Conservation (phyloP, 1,140 invertebrate species). For the Ceratina japonica region DNA sequence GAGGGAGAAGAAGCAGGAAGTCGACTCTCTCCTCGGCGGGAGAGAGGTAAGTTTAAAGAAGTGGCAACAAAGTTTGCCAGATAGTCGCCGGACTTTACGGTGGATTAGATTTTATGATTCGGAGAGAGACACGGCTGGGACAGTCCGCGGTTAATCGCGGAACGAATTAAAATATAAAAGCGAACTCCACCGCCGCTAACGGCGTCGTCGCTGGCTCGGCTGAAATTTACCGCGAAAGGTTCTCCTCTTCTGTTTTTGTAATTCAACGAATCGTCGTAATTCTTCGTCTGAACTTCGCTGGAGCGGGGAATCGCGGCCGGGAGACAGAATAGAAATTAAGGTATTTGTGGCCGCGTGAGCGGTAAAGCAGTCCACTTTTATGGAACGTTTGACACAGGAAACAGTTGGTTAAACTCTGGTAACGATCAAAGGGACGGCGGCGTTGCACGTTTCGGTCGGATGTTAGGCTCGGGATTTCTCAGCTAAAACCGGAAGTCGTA, state of each 20-base stretch:
- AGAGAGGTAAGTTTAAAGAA: slow-evolving; percentile 46
- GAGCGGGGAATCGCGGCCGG: no score
- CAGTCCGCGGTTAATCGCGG: slow-evolving; percentile 18
- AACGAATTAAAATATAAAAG: slow-evolving; percentile 38
- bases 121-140: not conserved
- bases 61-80: slow-evolving; percentile 50
- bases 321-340: no score
- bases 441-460: not conserved
- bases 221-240: no score
- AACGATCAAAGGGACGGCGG: slow-evolving; percentile 26
- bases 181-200: not conserved
- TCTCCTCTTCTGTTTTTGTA: no score
- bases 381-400: no score
- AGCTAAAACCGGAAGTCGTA: slow-evolving; percentile 51
- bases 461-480: slow-evolving; percentile 35
- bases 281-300: no score
- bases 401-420: slow-evolving; percentile 6
- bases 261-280: no score
- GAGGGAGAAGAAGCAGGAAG: not conserved
- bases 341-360: no score
- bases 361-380: no score
- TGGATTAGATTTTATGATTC: slow-evolving; percentile 54
- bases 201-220: not conserved
- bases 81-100: slow-evolving; percentile 28
- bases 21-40: not conserved